Conservation (phyloP, 92 coral and sea anemone species). For the Zoanthus gigantus region DNA sequence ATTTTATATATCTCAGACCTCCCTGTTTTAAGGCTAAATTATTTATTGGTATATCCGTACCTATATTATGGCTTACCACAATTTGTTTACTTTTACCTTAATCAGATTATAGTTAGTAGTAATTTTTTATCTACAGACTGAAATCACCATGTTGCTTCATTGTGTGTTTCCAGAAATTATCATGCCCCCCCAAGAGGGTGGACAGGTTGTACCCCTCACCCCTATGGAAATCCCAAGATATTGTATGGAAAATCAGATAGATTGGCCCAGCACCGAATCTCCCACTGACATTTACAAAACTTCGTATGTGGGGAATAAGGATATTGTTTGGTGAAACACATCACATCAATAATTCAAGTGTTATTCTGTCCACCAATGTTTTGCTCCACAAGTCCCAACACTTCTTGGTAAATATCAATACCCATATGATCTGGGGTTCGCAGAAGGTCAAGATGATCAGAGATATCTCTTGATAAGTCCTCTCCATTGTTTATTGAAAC, state of each 20-base stretch:
- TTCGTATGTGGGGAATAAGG: slow-evolving; percentile 16
- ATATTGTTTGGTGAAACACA: slow-evolving; percentile 28
- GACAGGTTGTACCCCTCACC: slow-evolving; percentile 20
- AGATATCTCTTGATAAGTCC: slow-evolving; percentile 29
- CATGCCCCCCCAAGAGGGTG: slow-evolving; percentile 16
- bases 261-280: slow-evolving; percentile 1
- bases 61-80: background rate
- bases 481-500: slow-evolving; percentile 34
- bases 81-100: slow-evolving; percentile 19
- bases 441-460: slow-evolving; percentile 14
- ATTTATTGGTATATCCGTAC: background rate
- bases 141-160: slow-evolving; percentile 3
- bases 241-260: slow-evolving; percentile 5
- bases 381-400: slow-evolving; percentile 20
- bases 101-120: background rate
- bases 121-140: slow-evolving; percentile 14
- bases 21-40: too few species aligned
- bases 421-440: slow-evolving; percentile 32
- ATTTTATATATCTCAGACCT: too few species aligned
- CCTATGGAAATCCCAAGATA: background rate
- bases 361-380: slow-evolving; percentile 12
- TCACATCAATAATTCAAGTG: slow-evolving; percentile 28
- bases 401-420: slow-evolving; percentile 35
- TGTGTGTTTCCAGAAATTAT: slow-evolving; percentile 20
- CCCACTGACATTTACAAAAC: slow-evolving; percentile 30